Conservation (phyloP, 2,113 vertebrate species). For the Vanacampus margaritifer region DNA sequence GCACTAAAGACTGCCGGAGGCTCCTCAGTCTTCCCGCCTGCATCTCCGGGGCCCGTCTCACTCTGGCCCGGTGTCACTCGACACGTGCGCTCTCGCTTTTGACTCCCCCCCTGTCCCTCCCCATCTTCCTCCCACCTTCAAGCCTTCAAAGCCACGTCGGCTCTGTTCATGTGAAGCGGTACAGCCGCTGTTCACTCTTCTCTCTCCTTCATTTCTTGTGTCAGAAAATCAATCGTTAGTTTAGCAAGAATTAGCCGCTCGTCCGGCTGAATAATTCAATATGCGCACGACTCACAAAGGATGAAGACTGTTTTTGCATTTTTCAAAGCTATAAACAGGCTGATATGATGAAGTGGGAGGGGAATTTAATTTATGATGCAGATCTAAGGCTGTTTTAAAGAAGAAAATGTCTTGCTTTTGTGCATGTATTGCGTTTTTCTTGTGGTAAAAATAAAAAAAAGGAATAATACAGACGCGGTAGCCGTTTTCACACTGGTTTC, state of each 20-base stretch:
- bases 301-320: constrained; percentile 4
- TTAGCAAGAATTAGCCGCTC: constrained; percentile 63
- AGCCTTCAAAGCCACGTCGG: constrained; percentile 43
- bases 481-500: too few relatives aligned
- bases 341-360: not conserved
- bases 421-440: not conserved
- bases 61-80: constrained; percentile 9
- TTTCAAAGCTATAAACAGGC: not conserved
- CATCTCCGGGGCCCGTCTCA: constrained; percentile 9
- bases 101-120: constrained; percentile 11
- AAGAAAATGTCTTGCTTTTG: not conserved
- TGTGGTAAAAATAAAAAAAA: too few relatives aligned
- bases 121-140: constrained; percentile 25
- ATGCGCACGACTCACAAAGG: constrained; percentile 16
- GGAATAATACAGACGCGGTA: too few relatives aligned
- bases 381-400: not conserved
- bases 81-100: constrained; percentile 12
- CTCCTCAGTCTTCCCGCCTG: constrained; percentile 37
- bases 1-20: constrained; percentile 72
- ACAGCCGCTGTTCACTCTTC: constrained; percentile 10
- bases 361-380: not conserved
- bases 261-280: constrained; percentile 79
- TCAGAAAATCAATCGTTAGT: constrained; percentile 89
- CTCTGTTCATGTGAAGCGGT: constrained; percentile 41
- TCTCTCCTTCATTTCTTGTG: constrained; percentile 67